Evolutionary conservation across 2,113 vertebrate genomes (phyloP).

Genomic region (Carassius gibelio): DNA sequence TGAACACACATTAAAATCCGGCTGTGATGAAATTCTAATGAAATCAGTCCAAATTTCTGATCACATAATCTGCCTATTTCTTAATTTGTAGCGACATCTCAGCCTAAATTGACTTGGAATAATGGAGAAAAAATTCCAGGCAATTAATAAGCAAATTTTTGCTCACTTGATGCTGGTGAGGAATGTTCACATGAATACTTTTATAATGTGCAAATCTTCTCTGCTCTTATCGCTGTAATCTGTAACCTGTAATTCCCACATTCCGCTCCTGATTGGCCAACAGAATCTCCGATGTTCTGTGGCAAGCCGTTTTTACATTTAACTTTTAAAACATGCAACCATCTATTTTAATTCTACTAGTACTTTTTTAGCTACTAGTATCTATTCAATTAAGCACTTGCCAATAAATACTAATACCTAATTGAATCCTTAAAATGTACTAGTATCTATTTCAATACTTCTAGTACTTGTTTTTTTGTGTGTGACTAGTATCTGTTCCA

Average conservation of each 20-base stretch:
- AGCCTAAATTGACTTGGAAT: constrained; percentile 58
- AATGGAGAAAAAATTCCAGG: constrained; percentile 62
- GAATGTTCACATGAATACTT: constrained; percentile 52
- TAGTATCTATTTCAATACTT: too few species aligned
- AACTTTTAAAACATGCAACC: background rate
- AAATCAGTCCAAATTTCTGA: constrained; percentile 71
- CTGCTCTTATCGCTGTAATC: background rate
- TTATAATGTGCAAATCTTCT: constrained; percentile 22
- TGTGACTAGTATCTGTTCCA: too few species aligned
- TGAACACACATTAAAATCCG: constrained; percentile 63
- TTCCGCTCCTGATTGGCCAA: background rate
- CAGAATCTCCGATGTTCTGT: background rate
- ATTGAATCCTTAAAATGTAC: too few species aligned
- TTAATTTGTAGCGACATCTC: constrained; percentile 66
- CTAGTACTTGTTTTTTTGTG: too few species aligned
- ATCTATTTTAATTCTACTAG: too few species aligned
- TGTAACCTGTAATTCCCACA: constrained; percentile 1
- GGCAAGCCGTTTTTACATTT: background rate
- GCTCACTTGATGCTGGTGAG: constrained; percentile 57
- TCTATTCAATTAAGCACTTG: too few species aligned
- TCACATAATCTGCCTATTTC: constrained; percentile 70
- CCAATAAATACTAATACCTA: too few species aligned
- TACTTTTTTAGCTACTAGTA: too few species aligned
- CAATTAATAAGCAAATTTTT: constrained; percentile 62
- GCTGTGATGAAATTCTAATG: constrained; percentile 74